A percentile compares a stretch with the other conserved stretches of the same genome.
These are phyloP conservation scores for Rambutsinella grinnellia DNA, from an alignment of 2,888 invertebrate genomes.

Conservation along the genomic window DNA sequence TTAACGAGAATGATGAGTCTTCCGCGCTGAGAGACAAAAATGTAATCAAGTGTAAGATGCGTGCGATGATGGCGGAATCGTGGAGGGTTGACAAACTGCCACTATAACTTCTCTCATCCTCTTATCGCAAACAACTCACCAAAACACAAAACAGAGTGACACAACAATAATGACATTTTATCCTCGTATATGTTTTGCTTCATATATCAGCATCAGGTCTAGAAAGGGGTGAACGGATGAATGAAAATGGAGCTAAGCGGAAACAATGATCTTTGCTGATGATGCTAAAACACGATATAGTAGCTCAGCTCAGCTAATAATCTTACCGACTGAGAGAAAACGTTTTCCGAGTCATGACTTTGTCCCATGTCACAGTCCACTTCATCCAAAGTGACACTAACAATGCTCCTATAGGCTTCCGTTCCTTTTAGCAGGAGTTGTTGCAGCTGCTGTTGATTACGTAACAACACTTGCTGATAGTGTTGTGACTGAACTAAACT, in stretches of 20 bases:
- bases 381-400: constrained; percentile 52
- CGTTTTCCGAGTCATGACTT: constrained; percentile 65
- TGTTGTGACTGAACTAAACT: constrained; percentile 36
- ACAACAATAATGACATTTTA: constrained; percentile 34
- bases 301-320: not conserved
- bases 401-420: constrained; percentile 33
- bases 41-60: constrained; percentile 36
- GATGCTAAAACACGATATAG: not conserved
- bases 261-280: not conserved
- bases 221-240: constrained; percentile 7
- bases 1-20: too few relatives aligned
- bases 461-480: constrained; percentile 26
- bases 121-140: too few relatives aligned
- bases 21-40: constrained; percentile 19
- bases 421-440: constrained; percentile 3
- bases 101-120: not conserved
- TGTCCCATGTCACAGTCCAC: constrained; percentile 65
- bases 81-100: constrained; percentile 48
- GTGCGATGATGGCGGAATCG: too few relatives aligned
- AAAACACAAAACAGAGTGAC: too few relatives aligned
- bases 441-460: constrained; percentile 30
- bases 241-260: too few relatives aligned
- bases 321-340: constrained; percentile 63
- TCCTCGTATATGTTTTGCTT: constrained; percentile 24
- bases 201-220: constrained; percentile 34